phyloP scores from a whole-genome alignment of 2,797 vertebrate genomes.

The Helostoma temminkii region DNA sequence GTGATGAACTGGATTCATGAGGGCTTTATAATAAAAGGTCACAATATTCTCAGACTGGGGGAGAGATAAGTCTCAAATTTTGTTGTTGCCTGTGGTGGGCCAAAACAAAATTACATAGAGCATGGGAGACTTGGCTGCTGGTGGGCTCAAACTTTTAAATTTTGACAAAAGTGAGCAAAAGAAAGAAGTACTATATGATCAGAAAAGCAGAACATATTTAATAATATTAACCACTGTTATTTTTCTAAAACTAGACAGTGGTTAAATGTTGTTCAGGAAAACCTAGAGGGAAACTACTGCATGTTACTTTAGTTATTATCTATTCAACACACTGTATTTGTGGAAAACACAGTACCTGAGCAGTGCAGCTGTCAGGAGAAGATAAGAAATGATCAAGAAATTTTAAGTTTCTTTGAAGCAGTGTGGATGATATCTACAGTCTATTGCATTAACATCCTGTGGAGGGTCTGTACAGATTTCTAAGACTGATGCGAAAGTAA shows the following conservation, averaged over 20 bases:
- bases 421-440: slow-evolving; percentile 56
- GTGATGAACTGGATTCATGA: slow-evolving; percentile 75
- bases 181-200: background rate
- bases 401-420: slow-evolving; percentile 67
- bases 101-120: slow-evolving; percentile 67
- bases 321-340: slow-evolving; percentile 27
- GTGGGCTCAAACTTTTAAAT: slow-evolving; percentile 48
- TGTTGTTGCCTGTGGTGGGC: slow-evolving; percentile 67
- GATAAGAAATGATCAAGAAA: slow-evolving; percentile 53
- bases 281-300: slow-evolving; percentile 31
- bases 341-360: slow-evolving; percentile 44
- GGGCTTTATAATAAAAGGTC: slow-evolving; percentile 79
- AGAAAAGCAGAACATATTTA: slow-evolving; percentile 17
- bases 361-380: slow-evolving; percentile 44
- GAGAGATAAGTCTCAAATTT: slow-evolving; percentile 72
- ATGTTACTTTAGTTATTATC: slow-evolving; percentile 13
- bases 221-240: background rate
- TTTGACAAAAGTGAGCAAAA: slow-evolving; percentile 47
- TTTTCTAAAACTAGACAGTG: background rate
- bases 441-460: slow-evolving; percentile 62
- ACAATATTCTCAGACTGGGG: slow-evolving; percentile 67
- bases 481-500: slow-evolving; percentile 68
- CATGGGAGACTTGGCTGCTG: slow-evolving; percentile 38
- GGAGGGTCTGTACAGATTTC: slow-evolving; percentile 63
- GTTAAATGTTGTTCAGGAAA: slow-evolving; percentile 15